Percentiles rank a stretch among this genome's conserved stretches.
Conservation (phyloP, 1,140 invertebrate genomes). For the Mamestra configurata region DNA sequence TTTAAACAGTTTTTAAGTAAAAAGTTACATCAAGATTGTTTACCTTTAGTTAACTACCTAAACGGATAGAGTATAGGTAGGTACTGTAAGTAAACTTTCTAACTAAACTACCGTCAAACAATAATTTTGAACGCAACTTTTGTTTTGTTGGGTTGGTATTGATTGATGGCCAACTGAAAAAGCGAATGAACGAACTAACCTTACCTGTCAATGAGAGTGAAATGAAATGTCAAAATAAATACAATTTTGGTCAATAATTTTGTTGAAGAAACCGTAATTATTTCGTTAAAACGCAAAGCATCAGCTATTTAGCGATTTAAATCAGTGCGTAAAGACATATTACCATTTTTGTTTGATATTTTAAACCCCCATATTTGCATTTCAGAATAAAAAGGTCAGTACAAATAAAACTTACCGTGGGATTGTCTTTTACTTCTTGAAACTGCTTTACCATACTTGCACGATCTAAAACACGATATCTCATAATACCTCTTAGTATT, state of each 20-base stretch:
- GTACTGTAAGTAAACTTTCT: no score
- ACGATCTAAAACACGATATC: conserved; percentile 93
- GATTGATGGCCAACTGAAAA: background rate
- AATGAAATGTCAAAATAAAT: conserved; percentile 37
- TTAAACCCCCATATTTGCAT: background rate
- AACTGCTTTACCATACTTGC: conserved; percentile 97
- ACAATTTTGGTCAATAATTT: conserved; percentile 20
- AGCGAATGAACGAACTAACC: background rate
- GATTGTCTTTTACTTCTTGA: conserved; percentile 94
- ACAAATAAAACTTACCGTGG: conserved; percentile 90
- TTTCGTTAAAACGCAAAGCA: background rate
- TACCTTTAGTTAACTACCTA: no score
- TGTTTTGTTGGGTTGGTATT: background rate
- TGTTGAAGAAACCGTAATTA: background rate
- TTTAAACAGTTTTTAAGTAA: no score
- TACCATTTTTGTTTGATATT: background rate
- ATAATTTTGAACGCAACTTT: conserved; percentile 6
- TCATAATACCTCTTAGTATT: conserved; percentile 96
- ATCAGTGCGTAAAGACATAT: background rate
- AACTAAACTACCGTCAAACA: no score
- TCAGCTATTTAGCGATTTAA: background rate
- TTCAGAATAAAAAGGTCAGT: conserved; percentile 59
- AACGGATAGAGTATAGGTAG: no score
- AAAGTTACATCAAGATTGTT: no score
- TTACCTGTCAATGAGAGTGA: background rate